Percentiles rank a stretch among this genome's conserved stretches.
These are phyloP conservation scores for Ennomos quercinarius DNA, from an alignment of 2,888 invertebrate species.

Conservation along the genomic window DNA sequence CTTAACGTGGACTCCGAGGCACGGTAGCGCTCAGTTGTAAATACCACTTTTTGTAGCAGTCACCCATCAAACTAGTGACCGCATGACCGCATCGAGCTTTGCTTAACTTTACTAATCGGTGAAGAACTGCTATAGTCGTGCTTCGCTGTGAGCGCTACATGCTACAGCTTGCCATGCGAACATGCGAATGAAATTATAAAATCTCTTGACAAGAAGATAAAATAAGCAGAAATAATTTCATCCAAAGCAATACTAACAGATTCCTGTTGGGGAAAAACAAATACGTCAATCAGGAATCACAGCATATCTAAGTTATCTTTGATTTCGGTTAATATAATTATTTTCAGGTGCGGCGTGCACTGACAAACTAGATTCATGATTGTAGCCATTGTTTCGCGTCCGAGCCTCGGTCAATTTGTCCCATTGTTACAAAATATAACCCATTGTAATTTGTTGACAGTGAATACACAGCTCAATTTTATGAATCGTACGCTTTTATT, in stretches of 20 bases:
- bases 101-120: too few relatives aligned
- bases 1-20: too few relatives aligned
- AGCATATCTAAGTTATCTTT: slow-evolving; percentile 50
- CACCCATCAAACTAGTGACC: too few relatives aligned
- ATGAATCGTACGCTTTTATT: slow-evolving; percentile 35
- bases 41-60: too few relatives aligned
- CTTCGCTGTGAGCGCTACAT: too few relatives aligned
- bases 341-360: slow-evolving; percentile 57
- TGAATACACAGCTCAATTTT: slow-evolving; percentile 43
- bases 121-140: too few relatives aligned
- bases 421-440: slow-evolving; percentile 77
- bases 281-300: slow-evolving; percentile 8
- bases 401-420: slow-evolving; percentile 72
- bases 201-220: background rate
- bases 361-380: slow-evolving; percentile 75
- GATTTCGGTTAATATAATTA: slow-evolving; percentile 68
- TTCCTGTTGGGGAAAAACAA: background rate
- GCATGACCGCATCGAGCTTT: too few relatives aligned
- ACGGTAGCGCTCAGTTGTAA: too few relatives aligned
- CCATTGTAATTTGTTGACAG: slow-evolving; percentile 66
- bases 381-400: slow-evolving; percentile 71
- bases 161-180: too few relatives aligned
- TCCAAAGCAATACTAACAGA: background rate
- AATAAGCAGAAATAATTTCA: too few relatives aligned
- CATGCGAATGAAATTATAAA: too few relatives aligned